phyloP scores from a whole-genome alignment of 2,113 vertebrate species.

The Tragulus kanchil region DNA sequence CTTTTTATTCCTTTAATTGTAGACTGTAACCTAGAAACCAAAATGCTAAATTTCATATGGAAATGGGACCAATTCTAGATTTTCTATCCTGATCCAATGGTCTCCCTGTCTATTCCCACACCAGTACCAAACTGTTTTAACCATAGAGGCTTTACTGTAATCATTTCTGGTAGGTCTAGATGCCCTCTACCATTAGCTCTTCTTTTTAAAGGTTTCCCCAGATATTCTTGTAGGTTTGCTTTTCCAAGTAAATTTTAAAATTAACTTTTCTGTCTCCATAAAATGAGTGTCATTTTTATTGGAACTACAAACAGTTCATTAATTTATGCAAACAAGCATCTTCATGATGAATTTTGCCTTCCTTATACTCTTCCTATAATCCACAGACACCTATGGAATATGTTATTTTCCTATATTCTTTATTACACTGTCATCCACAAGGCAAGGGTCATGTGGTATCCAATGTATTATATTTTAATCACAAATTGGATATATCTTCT shows the following conservation, averaged over 20 bases:
- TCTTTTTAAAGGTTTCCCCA: not conserved
- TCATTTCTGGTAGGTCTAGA: not conserved
- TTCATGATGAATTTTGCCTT: not conserved
- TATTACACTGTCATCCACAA: not conserved
- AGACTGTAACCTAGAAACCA: not conserved
- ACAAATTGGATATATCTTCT: not conserved
- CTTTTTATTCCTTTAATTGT: not conserved
- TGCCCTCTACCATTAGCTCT: not conserved
- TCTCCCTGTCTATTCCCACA: not conserved
- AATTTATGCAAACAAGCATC: not conserved
- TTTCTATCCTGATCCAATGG: not conserved
- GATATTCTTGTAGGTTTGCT: not conserved
- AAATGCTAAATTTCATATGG: not conserved
- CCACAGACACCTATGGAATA: not conserved
- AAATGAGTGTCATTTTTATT: not conserved
- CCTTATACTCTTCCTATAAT: not conserved
- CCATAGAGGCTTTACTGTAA: not conserved
- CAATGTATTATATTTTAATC: not conserved
- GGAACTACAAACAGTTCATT: not conserved
- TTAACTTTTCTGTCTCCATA: not conserved
- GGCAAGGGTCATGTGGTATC: not conserved
- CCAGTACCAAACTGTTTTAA: not conserved
- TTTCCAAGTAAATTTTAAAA: not conserved
- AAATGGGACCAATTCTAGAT: not conserved
- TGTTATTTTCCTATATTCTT: not conserved